These are phyloP conservation scores for Myopa testacea DNA, from an alignment of 2,888 invertebrate species.

Conservation along the genomic window DNA sequence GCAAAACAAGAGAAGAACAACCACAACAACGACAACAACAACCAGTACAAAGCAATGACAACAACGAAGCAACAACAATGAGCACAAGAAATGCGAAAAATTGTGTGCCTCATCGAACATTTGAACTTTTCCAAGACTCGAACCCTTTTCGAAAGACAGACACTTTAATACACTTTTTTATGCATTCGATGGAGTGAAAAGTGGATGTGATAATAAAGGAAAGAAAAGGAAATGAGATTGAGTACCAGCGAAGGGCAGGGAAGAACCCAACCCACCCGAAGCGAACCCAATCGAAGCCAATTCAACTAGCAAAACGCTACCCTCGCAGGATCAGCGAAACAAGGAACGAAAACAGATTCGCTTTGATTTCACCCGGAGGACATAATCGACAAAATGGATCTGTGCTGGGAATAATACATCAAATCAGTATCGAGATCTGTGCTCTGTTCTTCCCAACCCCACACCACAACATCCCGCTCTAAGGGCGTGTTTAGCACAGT, in stretches of 20 bases:
- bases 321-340: background rate
- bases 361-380: slow-evolving; percentile 55
- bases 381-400: slow-evolving; percentile 59
- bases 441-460: background rate
- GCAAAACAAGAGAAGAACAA: background rate
- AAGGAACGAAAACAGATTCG: background rate
- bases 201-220: background rate
- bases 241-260: background rate
- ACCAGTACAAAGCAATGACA: background rate
- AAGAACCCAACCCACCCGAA: background rate
- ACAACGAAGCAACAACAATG: background rate
- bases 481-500: background rate
- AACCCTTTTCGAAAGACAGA: background rate
- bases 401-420: slow-evolving; percentile 59
- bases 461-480: background rate
- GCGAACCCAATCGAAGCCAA: background rate
- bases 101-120: background rate
- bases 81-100: background rate
- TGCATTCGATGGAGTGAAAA: background rate
- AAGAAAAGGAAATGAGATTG: background rate
- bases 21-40: background rate
- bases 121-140: too few relatives aligned
- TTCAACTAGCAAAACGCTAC: background rate
- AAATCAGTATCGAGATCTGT: slow-evolving; percentile 34
- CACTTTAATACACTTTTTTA: background rate